Percentiles rank a stretch among this genome's conserved stretches.
Conservation (phyloP, 2,113 vertebrate species). For the Rhynchopsitta pachyrhyncha region DNA sequence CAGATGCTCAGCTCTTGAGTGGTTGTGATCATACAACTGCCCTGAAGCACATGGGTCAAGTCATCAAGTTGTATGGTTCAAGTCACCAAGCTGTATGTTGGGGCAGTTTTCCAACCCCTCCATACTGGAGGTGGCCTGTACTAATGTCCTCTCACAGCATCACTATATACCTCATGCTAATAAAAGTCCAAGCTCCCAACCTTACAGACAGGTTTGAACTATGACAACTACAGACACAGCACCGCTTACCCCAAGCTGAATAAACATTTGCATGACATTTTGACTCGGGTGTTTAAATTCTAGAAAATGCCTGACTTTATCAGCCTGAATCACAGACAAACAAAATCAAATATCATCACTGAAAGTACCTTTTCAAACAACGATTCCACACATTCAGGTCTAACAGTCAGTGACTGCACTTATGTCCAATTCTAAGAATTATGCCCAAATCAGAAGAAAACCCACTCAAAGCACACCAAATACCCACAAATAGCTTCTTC, state of each 20-base stretch:
- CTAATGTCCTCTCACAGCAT: background rate
- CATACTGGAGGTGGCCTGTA: background rate
- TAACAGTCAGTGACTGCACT: background rate
- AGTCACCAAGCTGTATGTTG: background rate
- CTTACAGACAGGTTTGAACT: background rate
- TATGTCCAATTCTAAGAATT: background rate
- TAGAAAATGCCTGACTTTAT: background rate
- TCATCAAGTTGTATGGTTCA: background rate
- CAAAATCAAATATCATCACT: background rate
- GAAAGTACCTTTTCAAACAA: conserved; percentile 1
- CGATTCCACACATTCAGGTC: background rate
- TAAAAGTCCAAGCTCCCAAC: background rate
- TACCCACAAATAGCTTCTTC: background rate
- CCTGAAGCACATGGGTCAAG: background rate
- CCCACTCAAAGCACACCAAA: background rate
- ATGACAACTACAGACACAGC: background rate
- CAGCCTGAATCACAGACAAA: conserved; percentile 17
- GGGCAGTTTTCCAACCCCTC: background rate
- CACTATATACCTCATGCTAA: background rate
- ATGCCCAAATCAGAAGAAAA: background rate
- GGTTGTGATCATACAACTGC: accelerated
- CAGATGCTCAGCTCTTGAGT: accelerated
- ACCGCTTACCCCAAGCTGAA: background rate
- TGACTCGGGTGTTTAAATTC: conserved; percentile 42
- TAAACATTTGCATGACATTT: conserved; percentile 33